Evolutionary conservation across 2,888 invertebrate genomes (phyloP), one percentile per base, ranked within the genome.

Genomic region (Eupithecia centaureata): DNA sequence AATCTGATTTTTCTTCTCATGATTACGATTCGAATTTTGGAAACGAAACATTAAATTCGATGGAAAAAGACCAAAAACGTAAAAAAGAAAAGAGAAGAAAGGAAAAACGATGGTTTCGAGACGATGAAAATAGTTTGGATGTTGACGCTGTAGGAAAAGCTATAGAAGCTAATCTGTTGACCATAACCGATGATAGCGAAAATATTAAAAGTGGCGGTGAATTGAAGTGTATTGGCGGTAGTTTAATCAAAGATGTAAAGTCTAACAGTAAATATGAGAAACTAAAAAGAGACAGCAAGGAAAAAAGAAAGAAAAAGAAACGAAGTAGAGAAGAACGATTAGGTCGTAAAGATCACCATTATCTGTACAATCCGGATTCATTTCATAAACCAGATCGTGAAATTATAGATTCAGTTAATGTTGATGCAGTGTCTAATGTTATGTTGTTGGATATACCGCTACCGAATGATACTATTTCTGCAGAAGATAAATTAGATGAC

Each of bases 271-370:
- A 79, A 64, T 81, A 85, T 66, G 87, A 89, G 59, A 94, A 79
- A 94, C 91, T 76, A 82, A 94, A 78, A 92, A 94, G 86, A 74
- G 95, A 96, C 74, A 92, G 92, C 62, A 96, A 96, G 82, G 97
- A 97, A 77, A 97, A 96, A 87, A 97, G 96, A 87, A 97, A 97
- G 89, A 97, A 97, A 85, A 95, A 97, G 78, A 97, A 97, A 85
- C 96, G 96, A 82, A 96, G 95, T 63, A 96, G 96, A 83, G 97
- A 97, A 78, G 97, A 97, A 71, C 94, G 95, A 73, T 95, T 95
- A 74, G 95, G 94, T 79, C 95, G 96, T 42, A 95, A 94, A 81
- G 94, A 95, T 71, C 95, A 95, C 78, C 95, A 96, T 81, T 95
- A 70, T 13, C 63, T 95, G 81, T 95, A 95, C 72, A 94, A 94